A percentile compares a stretch with the other conserved stretches of the same genome.
Conservation (phyloP, 2,888 invertebrate genomes). For the Nephrotoma appendiculata region DNA sequence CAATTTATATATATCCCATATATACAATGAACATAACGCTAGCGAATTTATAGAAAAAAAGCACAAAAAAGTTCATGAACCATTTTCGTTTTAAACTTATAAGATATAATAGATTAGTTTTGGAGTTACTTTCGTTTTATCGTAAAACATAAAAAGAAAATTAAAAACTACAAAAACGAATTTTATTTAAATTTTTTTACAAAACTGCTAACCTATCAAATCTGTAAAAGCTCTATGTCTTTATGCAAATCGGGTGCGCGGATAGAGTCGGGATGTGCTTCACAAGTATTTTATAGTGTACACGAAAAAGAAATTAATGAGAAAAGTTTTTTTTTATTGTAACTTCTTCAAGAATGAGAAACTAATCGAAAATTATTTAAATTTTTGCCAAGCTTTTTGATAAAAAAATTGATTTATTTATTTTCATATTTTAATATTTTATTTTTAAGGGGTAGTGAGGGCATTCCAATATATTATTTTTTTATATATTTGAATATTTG, state of each 20-base stretch:
- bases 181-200: background rate
- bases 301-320: background rate
- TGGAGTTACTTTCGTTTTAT: background rate
- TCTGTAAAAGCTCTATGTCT: background rate
- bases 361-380: background rate
- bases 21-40: background rate
- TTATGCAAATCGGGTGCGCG: too few species aligned
- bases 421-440: background rate
- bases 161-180: background rate
- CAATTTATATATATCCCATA: background rate
- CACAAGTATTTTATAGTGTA: background rate
- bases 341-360: background rate
- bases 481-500: background rate
- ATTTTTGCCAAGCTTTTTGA: background rate
- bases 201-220: background rate
- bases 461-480: background rate
- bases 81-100: background rate
- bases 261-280: background rate
- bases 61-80: background rate
- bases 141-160: background rate
- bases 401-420: background rate
- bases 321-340: background rate
- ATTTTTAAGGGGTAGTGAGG: background rate
- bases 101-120: background rate
- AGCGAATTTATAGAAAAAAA: background rate